Evolutionary conservation across 2,888 invertebrate genomes (phyloP).

Genomic region (Drosophila fulvimacula): DNA sequence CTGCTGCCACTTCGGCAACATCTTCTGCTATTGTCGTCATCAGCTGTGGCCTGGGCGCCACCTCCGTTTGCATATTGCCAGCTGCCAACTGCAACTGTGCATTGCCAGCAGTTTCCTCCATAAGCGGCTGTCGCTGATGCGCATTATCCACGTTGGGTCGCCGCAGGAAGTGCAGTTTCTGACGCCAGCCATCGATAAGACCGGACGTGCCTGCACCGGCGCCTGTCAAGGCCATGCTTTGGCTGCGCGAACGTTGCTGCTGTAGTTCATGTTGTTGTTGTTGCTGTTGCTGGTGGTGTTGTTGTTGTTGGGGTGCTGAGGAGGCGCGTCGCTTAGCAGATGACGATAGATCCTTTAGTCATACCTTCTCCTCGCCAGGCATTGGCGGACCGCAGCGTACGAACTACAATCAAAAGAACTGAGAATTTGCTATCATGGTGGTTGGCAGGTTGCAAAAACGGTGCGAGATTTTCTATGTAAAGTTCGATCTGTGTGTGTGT

Average conservation of each 20-base stretch:
- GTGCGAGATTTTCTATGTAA: slow-evolving; percentile 53
- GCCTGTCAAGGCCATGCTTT: slow-evolving; percentile 47
- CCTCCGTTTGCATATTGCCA: slow-evolving; percentile 22
- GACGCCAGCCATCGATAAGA: slow-evolving; percentile 71
- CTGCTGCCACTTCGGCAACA: slow-evolving; percentile 48
- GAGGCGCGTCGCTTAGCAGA: slow-evolving; percentile 82
- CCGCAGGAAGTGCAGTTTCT: slow-evolving; percentile 79
- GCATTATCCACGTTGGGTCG: slow-evolving; percentile 80
- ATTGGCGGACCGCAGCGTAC: slow-evolving; percentile 90
- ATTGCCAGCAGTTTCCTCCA: slow-evolving; percentile 75
- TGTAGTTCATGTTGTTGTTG: slow-evolving; percentile 49
- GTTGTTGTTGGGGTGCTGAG: slow-evolving; percentile 69
- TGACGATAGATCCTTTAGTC: slow-evolving; percentile 87
- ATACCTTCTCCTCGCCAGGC: slow-evolving; percentile 92
- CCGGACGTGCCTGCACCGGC: slow-evolving; percentile 32
- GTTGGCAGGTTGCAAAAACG: slow-evolving; percentile 74
- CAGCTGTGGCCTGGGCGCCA: slow-evolving; percentile 40
- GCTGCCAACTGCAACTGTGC: slow-evolving; percentile 45
- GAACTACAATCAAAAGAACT: slow-evolving; percentile 88
- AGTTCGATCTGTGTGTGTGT: background rate
- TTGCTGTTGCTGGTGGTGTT: slow-evolving; percentile 42
- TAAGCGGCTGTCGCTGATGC: slow-evolving; percentile 82
- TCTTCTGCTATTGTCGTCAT: slow-evolving; percentile 69
- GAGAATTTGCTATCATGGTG: slow-evolving; percentile 83
- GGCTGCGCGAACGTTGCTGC: slow-evolving; percentile 57